These are phyloP conservation scores for Morone saxatilis DNA, from an alignment of 2,113 vertebrate genomes.

Conservation along the genomic window DNA sequence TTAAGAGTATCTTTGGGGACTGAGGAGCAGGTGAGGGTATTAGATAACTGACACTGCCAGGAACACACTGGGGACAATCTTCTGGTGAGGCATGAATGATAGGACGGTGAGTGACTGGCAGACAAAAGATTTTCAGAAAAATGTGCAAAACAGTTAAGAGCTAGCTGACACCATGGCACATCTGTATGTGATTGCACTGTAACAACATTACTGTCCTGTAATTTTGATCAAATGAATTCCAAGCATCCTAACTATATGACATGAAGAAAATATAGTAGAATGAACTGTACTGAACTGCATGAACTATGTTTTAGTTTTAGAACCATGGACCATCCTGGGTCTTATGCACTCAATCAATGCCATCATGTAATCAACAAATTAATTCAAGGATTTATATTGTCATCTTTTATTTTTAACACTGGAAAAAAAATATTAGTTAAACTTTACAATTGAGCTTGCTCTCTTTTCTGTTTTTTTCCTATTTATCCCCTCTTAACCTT, in stretches of 20 bases:
- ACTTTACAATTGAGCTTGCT: too few relatives aligned
- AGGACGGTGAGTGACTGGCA: neutral
- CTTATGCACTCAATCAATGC: neutral
- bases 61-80: neutral
- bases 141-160: neutral
- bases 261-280: too few relatives aligned
- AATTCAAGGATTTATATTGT: neutral
- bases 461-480: neutral
- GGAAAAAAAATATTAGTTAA: neutral
- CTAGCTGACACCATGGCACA: neutral
- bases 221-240: too few relatives aligned
- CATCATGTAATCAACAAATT: neutral
- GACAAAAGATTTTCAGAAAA: neutral
- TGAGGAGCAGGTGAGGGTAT: neutral
- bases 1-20: neutral
- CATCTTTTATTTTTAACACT: neutral
- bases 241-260: too few relatives aligned
- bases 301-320: neutral
- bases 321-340: neutral
- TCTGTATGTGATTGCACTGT: too few relatives aligned
- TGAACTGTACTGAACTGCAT: too few relatives aligned
- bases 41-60: neutral
- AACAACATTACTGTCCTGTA: too few relatives aligned
- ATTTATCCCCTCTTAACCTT: neutral
- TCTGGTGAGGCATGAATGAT: neutral